These are phyloP conservation scores for Tupaia chinensis DNA, from an alignment of 2,113 vertebrate species.

Conservation along the genomic window DNA sequence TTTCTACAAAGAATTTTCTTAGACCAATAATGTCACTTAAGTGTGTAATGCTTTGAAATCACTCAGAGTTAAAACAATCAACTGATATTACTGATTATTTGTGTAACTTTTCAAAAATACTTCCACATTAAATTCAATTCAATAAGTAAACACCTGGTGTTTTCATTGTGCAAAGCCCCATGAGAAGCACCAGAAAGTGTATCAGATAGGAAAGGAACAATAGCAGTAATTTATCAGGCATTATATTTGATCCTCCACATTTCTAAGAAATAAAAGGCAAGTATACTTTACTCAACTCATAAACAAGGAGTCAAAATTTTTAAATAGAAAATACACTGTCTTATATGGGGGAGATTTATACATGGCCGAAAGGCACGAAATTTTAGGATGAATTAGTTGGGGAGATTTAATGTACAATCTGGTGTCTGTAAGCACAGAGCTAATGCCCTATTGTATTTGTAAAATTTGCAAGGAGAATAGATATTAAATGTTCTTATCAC, in stretches of 20 bases:
- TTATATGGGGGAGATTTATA: not conserved
- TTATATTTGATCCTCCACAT: not conserved
- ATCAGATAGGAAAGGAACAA: not conserved
- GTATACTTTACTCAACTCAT: not conserved
- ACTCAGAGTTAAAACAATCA: constrained; percentile 34
- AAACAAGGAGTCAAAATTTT: constrained; percentile 24
- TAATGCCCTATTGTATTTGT: not conserved
- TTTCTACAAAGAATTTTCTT: constrained; percentile 34
- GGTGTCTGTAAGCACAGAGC: not conserved
- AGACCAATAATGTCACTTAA: constrained; percentile 11
- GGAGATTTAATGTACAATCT: not conserved
- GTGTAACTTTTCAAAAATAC: constrained; percentile 56
- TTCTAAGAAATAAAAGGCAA: not conserved
- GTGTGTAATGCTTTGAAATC: constrained; percentile 41
- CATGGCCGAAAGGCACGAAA: not conserved
- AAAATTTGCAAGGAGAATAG: not conserved
- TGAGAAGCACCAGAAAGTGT: not conserved
- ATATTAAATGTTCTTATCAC: not conserved
- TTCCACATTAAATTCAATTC: not conserved
- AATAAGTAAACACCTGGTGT: not conserved
- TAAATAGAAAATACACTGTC: not conserved
- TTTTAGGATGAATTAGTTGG: not conserved
- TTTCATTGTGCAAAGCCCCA: not conserved
- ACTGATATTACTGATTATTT: constrained; percentile 59
- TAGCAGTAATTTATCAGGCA: not conserved